phyloP scores from a whole-genome alignment of 1,140 invertebrate genomes.

The Aphaenogaster floridana region DNA sequence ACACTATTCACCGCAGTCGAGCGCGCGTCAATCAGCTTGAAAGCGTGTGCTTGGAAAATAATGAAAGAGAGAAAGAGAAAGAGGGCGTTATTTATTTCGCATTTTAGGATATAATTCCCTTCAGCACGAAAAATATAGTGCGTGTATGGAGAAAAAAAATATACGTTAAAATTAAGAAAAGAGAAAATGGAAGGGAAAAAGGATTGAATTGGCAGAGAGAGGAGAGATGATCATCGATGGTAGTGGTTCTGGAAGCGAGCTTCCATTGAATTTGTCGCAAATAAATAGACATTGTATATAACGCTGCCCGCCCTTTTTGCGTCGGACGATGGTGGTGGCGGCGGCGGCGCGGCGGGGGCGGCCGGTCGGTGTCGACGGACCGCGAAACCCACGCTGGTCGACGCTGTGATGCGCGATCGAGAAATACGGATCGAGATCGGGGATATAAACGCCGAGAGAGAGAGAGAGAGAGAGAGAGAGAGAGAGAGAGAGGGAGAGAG shows the following conservation, averaged over 20 bases:
- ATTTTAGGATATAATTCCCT: not conserved
- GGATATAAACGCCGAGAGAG: conserved; percentile 20
- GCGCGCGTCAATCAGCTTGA: not conserved
- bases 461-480: not conserved
- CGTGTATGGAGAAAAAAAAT: not conserved
- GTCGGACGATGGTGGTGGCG: conserved; percentile 16
- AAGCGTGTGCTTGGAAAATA: not conserved
- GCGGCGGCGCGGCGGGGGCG: conserved; percentile 6
- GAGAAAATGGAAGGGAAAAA: not conserved
- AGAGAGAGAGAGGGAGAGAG: not conserved
- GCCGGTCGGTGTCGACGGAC: conserved; percentile 42
- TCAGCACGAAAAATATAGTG: not conserved
- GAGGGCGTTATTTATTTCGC: not conserved
- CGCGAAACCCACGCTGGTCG: conserved; percentile 58
- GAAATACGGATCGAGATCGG: conserved; percentile 57
- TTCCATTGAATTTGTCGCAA: conserved; percentile 69
- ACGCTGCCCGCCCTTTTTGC: conserved; percentile 71
- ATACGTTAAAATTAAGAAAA: not conserved
- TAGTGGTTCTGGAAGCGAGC: conserved; percentile 8
- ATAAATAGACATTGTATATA: conserved; percentile 77
- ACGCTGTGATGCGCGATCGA: conserved; percentile 59
- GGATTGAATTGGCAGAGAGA: not conserved
- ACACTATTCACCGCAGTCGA: too few relatives aligned
- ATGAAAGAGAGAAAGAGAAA: not conserved
- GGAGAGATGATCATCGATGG: not conserved